Evolutionary conservation across 2,888 invertebrate genomes (phyloP), one percentile per base, ranked within the genome.

Genomic region (Hyalella azteca): DNA sequence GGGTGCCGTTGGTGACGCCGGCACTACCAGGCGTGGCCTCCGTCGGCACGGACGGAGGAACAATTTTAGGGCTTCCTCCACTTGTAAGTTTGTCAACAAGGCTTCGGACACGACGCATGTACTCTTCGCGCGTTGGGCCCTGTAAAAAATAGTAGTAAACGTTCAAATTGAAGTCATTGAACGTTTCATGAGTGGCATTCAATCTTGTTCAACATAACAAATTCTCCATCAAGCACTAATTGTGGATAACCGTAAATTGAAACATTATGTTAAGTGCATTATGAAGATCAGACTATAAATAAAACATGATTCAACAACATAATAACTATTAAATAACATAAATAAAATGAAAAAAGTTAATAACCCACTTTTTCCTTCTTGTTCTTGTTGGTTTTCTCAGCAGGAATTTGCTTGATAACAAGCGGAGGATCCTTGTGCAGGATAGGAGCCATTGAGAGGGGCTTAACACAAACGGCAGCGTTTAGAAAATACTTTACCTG

Each of bases 321-420:
- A n/a, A n/a, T n/a, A n/a, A n/a, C n/a, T n/a, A n/a, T n/a, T n/a
- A n/a, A n/a, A n/a, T n/a, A n/a, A n/a, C n/a, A n/a, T n/a, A n/a
- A n/a, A n/a, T n/a, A n/a, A n/a, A n/a, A n/a, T n/a, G n/a, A n/a
- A n/a, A n/a, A n/a, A n/a, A n/a, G n/a, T n/a, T n/a, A n/a, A n/a
- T n/a, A n/a, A n/a, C 66, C 9, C n/a, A 82, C 87, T 87, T 86
- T 81, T 54, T 82, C 82, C 45, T 88, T 87, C 87, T 94, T 93
- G 85, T 89, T 89, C 19, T 92, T 92, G 87, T 94, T 94, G 86
- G 93, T 93, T 85, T 94, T 94, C 86, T 96, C 95, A 77, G 91
- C 89, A 39, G 91, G 90, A 40, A 93, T 93, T 86, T 94, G 94
- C 87, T 95, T 96, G 87, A 94, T 91, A 22, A 91, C 89, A 81